Percentiles rank a stretch among this genome's conserved stretches.
These are phyloP conservation scores for Bhutanitis thaidina DNA, from an alignment of 2,888 invertebrate genomes.

Conservation along the genomic window DNA sequence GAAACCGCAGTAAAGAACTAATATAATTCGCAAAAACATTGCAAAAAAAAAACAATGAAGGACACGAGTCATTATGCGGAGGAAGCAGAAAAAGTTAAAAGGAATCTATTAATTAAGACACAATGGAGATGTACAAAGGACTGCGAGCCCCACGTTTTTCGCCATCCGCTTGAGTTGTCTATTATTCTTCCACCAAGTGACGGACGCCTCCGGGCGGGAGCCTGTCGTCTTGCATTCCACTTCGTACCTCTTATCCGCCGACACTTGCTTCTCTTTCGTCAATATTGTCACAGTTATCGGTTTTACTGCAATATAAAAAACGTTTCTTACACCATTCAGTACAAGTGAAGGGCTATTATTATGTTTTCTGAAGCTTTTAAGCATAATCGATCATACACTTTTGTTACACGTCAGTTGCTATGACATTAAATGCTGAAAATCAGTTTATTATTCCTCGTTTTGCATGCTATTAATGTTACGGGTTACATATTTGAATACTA, in stretches of 20 bases:
- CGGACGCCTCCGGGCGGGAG: constrained; percentile 90
- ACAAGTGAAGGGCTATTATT: not conserved
- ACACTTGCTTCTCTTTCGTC: constrained; percentile 90
- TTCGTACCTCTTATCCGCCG: constrained; percentile 91
- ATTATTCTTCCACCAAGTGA: constrained; percentile 95
- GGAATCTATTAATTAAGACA: constrained; percentile 63
- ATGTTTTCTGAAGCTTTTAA: not conserved
- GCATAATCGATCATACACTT: constrained; percentile 8
- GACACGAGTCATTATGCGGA: constrained; percentile 32
- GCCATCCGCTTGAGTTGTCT: constrained; percentile 88
- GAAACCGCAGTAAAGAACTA: constrained; percentile 19
- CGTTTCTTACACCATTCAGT: not conserved
- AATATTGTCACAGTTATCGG: constrained; percentile 90
- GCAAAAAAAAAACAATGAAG: constrained; percentile 29
- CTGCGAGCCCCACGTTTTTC: constrained; percentile 83
- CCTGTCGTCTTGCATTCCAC: constrained; percentile 93
- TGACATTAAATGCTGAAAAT: constrained; percentile 12
- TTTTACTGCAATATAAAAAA: constrained; percentile 82
- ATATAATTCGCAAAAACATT: constrained; percentile 23
- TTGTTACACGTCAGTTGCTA: constrained; percentile 8
- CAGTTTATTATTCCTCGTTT: constrained; percentile 9
- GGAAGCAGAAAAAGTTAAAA: constrained; percentile 40
- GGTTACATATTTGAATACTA: constrained; percentile 16
- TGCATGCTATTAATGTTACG: constrained; percentile 9
- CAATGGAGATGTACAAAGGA: constrained; percentile 44